These are phyloP conservation scores for Chelon labrosus DNA, from an alignment of 2,797 vertebrate genomes.

Conservation along the genomic window DNA sequence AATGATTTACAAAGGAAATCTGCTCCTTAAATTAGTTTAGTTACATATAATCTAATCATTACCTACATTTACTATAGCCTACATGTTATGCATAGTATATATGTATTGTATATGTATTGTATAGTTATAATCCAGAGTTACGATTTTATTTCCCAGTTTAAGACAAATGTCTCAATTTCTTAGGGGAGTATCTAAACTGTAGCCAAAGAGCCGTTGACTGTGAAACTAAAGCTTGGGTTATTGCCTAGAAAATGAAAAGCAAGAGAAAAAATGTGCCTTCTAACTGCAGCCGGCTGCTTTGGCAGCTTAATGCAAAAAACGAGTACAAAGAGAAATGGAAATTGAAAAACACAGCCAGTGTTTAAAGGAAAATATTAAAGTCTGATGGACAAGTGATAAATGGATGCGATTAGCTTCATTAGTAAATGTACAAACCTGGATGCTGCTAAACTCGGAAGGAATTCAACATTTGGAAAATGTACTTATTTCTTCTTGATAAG, in stretches of 20 bases:
- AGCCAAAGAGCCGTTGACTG: constrained; percentile 19
- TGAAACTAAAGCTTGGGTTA: constrained; percentile 25
- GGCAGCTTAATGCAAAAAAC: constrained; percentile 15
- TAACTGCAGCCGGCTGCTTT: constrained; percentile 19
- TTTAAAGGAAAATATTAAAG: neutral
- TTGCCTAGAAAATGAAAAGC: constrained; percentile 29
- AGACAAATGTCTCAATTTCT: too few species aligned
- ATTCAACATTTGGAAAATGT: too few species aligned
- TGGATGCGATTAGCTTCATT: neutral
- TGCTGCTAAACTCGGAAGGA: neutral
- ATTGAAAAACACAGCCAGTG: neutral
- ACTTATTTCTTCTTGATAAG: neutral
- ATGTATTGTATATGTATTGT: too few species aligned
- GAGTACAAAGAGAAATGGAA: neutral
- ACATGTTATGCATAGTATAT: too few species aligned
- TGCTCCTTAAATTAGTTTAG: too few species aligned
- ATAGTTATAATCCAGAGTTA: too few species aligned
- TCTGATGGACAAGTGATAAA: neutral
- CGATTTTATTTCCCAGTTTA: too few species aligned
- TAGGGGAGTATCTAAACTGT: constrained; percentile 1
- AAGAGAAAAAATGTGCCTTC: constrained; percentile 5
- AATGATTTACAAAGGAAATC: too few species aligned
- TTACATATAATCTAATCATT: too few species aligned
- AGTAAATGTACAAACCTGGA: neutral
- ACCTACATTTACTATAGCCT: too few species aligned